Evolutionary conservation across 2,888 invertebrate species (phyloP).

Genomic region (Tachystola acroxantha): DNA sequence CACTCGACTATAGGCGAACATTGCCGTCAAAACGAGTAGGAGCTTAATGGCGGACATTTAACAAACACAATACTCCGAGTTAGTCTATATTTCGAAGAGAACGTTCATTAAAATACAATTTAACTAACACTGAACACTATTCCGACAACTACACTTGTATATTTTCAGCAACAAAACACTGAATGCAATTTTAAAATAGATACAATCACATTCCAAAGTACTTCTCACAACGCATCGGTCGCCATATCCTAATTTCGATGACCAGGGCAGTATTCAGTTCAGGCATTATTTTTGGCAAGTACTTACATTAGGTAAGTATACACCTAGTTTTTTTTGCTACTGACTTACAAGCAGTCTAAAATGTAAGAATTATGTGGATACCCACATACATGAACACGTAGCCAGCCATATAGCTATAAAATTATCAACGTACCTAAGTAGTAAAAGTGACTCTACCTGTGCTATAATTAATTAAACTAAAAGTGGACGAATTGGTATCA

Average conservation of each 20-base stretch:
- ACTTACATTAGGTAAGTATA: too few species aligned
- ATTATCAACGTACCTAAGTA: too few species aligned
- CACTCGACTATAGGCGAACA: conserved; percentile 25
- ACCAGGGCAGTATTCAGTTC: conserved; percentile 48
- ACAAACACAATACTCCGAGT: conserved; percentile 40
- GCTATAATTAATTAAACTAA: too few species aligned
- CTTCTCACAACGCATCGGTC: conserved; percentile 61
- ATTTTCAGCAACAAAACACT: conserved; percentile 15
- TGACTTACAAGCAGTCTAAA: too few species aligned
- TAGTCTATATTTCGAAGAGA: conserved; percentile 32
- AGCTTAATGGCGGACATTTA: conserved; percentile 56
- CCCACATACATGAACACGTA: too few species aligned
- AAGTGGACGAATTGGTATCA: too few species aligned
- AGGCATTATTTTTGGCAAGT: too few species aligned
- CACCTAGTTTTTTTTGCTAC: too few species aligned
- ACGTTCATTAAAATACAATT: conserved; percentile 22
- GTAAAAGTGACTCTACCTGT: too few species aligned
- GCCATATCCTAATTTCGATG: conserved; percentile 66
- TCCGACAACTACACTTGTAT: conserved; percentile 22
- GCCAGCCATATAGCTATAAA: too few species aligned
- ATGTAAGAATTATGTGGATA: too few species aligned
- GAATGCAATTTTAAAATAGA: conserved; percentile 36
- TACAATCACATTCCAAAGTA: conserved; percentile 53
- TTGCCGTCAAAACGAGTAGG: conserved; percentile 28
- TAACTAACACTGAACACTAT: conserved; percentile 18